Percentiles rank a stretch among this genome's conserved stretches.
These are phyloP conservation scores for Erethizon dorsatum DNA, from an alignment of 2,797 vertebrate genomes.

Conservation along the genomic window DNA sequence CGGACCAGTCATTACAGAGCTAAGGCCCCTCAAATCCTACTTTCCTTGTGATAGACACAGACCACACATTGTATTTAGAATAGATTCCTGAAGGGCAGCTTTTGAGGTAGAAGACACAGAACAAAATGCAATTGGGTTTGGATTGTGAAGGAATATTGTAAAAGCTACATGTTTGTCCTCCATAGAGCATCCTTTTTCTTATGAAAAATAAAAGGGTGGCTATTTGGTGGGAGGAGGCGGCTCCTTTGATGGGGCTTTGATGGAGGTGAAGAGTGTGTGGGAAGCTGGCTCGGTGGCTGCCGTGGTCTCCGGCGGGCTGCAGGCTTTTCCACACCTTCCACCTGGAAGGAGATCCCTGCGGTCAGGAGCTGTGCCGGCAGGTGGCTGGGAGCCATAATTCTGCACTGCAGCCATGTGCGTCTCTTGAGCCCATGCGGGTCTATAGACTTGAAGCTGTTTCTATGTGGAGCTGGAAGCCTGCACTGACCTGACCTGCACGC, in stretches of 20 bases:
- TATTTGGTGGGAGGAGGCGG: not conserved
- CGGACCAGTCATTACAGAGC: not conserved
- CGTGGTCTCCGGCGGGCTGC: not conserved
- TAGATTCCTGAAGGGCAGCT: not conserved
- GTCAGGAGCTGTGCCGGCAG: constrained; percentile 12
- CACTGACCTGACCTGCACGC: constrained; percentile 80
- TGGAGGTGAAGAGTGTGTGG: not conserved
- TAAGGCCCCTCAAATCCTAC: not conserved
- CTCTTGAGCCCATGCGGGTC: constrained; percentile 61
- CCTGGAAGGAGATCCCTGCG: constrained; percentile 52
- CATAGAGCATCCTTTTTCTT: constrained; percentile 14
- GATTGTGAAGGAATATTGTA: not conserved
- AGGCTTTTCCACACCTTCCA: constrained; percentile 6
- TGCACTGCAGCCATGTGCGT: constrained; percentile 58
- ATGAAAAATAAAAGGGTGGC: not conserved
- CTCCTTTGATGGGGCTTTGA: not conserved
- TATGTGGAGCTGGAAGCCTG: constrained; percentile 75
- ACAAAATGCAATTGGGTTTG: not conserved
- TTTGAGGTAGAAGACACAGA: constrained; percentile 2
- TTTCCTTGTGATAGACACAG: not conserved
- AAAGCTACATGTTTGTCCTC: not conserved
- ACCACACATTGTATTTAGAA: not conserved
- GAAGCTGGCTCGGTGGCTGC: not conserved
- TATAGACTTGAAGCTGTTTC: constrained; percentile 80
- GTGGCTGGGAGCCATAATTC: not conserved